Evolutionary conservation across 2,113 vertebrate species (phyloP), one percentile per base, ranked within the genome.

Genomic region (Chloroceryle aenea): DNA sequence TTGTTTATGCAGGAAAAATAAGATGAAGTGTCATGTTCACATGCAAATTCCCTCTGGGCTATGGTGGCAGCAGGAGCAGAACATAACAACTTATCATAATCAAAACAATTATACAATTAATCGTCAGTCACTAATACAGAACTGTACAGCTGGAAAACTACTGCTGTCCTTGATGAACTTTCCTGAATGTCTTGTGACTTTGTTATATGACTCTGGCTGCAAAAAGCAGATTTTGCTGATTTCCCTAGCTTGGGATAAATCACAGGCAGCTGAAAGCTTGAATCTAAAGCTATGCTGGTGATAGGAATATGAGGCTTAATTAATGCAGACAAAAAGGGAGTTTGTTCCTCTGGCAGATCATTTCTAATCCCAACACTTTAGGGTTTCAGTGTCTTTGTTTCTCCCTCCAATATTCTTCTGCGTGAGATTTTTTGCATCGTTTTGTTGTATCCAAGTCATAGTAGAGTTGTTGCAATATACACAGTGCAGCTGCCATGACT

Each of bases 191-290:
- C 9, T 55, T 64, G 59, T 47, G 48, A 94, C 42, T 86, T 78
- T 63, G 34, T 95, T 92, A 34, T 68, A 7, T 68, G 48, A 30
- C 53, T 81, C 67, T 74, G 82, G 42, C 76, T 94, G 74, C 62
- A 95, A 62, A 95, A 90, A 94, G 34, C 85, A 87, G 63, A 78
- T 81, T 75, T 81, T 93, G n/a, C 64, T 95, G 94, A 87, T 97
- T 97, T 91, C 73, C 73, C 55, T 85, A 76, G 48, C 84, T 96
- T 17, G 22, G 75, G 96, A 88, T 40, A 94, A 95, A 95, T 67
- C 45, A 56, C 38, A 89, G 78, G 67, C 63, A 83, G 61, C 50
- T 40, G 56, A 92, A 90, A 95, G 52, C 53, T 34, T 59, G 52
- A 91, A 73, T 95, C 92, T 79, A 87, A 96, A 96, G 21, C 71